Base-by-base conservation (phyloP, 2,888 invertebrate species). In the Cenopis cana region DNA sequence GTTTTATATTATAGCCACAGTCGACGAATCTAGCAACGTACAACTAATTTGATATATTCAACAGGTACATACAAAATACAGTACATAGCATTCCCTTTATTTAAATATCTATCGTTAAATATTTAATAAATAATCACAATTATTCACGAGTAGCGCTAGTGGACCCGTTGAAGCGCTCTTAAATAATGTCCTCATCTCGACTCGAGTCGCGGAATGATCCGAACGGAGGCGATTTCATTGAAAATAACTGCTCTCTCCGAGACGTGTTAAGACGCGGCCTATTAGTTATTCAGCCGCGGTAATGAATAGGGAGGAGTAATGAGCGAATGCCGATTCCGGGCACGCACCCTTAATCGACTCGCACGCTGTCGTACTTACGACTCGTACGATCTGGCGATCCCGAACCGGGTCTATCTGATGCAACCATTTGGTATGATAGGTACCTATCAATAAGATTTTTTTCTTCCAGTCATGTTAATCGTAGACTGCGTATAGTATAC, bases 261-360 rank as follows among this genome's bases (percentile, higher is more conserved):
- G 82, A 83, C 85, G 84, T 82, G 86, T 81, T 86, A 84, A 84
- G 84, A 82, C 85, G 85, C 81, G 82, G 79, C 82, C 85, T 87
- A 88, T 91, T 88, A 89, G 88, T 89, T 89, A 90, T 89, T 89
- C 88, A 88, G 85, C 81, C 81, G 78, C 82, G 81, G 83, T 91
- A 91, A 91, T 89, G 89, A 91, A 89, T 85, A 88, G 88, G 89
- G 89, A 79, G 87, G 83, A 80, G 86, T 90, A 91, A 91, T 91
- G 89, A 90, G 86, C 84, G 82, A 86, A 87, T 87, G 84, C 84
- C 86, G 85, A 92, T 90, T 90, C 91, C 74, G 83, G 84, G 86
- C 90, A 91, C 91, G 90, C 87, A 80, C 81, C 85, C 83, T 84
- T 86, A 88, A 88, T 88, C 87, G 87, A 86, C 85, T 87, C 82